Evolutionary conservation across 1,140 invertebrate genomes (phyloP).

Genomic region (Aradophagus sp.): DNA sequence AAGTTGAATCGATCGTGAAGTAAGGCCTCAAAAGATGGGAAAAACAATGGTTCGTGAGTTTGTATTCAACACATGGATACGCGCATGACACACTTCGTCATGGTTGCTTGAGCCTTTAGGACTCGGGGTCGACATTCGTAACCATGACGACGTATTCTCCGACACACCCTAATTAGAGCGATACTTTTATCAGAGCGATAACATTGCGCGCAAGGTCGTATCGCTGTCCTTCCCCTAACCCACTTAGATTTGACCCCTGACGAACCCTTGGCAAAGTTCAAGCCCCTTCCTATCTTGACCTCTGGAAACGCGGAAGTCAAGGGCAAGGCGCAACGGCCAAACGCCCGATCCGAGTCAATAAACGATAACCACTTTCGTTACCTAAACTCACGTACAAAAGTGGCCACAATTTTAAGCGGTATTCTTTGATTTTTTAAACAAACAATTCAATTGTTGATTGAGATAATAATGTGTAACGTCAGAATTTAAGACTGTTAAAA

Average conservation of each 20-base stretch:
- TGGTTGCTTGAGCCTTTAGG: constrained; percentile 36
- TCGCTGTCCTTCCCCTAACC: constrained; percentile 39
- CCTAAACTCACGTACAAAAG: too few relatives aligned
- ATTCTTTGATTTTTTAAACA: too few relatives aligned
- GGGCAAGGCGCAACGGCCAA: constrained; percentile 39
- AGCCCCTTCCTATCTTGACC: constrained; percentile 40
- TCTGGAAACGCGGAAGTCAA: constrained; percentile 51
- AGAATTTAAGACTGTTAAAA: too few relatives aligned
- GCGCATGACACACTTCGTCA: constrained; percentile 44
- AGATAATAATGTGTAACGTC: too few relatives aligned
- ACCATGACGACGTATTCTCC: constrained; percentile 39
- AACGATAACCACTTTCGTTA: constrained; percentile 14
- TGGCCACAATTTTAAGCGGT: too few relatives aligned
- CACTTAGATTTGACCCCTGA: constrained; percentile 35
- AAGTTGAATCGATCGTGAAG: too few relatives aligned
- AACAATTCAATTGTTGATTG: too few relatives aligned
- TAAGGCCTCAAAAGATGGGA: too few relatives aligned
- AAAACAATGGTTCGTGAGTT: constrained; percentile 16
- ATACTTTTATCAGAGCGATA: constrained; percentile 43
- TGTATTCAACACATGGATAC: constrained; percentile 42
- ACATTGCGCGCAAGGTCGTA: constrained; percentile 39
- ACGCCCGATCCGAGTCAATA: constrained; percentile 13
- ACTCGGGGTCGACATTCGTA: constrained; percentile 48
- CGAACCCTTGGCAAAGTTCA: constrained; percentile 48
- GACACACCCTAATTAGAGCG: constrained; percentile 48